Evolutionary conservation across 2,888 invertebrate species (phyloP), one percentile per base, ranked within the genome.

Genomic region (Mactromeris polynyma): DNA sequence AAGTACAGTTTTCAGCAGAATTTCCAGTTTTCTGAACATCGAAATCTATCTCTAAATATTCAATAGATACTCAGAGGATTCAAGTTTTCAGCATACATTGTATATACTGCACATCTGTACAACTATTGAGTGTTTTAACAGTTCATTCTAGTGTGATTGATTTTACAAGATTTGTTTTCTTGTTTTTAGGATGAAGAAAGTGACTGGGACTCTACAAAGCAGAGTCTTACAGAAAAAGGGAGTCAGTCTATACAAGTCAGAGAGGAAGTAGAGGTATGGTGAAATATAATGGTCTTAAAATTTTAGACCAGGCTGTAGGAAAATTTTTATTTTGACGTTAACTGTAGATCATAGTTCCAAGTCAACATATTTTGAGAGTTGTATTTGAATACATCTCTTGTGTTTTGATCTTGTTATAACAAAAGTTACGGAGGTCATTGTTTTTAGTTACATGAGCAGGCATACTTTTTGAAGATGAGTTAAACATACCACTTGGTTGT

Each of bases 191-290:
- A 91, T 58, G 91, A 92, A 31, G 94, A 93, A 83, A 95, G 95
- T 91, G 95, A 95, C 82, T 95, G 95, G 95, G 95, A 95, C 89
- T 93, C 95, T 54, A 77, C 90, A 79, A 78, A 73, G 38, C 87
- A 87, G 69, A 90, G 90, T 89, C 84, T 82, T 46, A 64, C 89
- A 78, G 87, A 87, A 73, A 87, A 77, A 73, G 90, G 81, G 64
- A 83, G 80, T 78, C 87, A 85, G 81, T 86, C 80, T 42, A 33
- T 78, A 40, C 54, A 82, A 21, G 40, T 77, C 2, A 51, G 81
- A 31, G 73, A 81, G 17, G 81, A 81, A 51, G 81, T 51, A 1
- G 78, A 82, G 86, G 86, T 78, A 78, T 19, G 19, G n/a, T 33
- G 6, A 33, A 0, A 2, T 64, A 26, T 64, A 64, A 26, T 26